phyloP scores from a whole-genome alignment of 2,113 vertebrate species.

The Pseudopodoces humilis region DNA sequence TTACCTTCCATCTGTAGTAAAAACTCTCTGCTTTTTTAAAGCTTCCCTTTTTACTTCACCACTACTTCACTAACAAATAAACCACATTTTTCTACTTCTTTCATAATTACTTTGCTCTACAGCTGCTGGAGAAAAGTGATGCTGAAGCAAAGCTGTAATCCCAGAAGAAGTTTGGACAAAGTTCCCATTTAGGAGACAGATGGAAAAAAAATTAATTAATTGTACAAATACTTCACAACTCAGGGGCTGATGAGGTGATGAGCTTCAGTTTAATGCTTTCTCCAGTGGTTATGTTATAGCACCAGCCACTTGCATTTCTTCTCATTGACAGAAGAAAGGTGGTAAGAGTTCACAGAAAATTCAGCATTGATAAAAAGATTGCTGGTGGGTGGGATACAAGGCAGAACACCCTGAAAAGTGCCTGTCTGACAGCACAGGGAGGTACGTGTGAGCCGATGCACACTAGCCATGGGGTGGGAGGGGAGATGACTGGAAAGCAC shows the following conservation, averaged over 20 bases:
- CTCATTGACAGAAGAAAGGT: neutral
- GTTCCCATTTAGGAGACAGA: neutral
- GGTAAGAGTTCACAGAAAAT: neutral
- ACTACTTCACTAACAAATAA: neutral
- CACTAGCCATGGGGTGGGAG: neutral
- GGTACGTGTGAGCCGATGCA: neutral
- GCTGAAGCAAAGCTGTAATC: neutral
- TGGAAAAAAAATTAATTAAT: neutral
- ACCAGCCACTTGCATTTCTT: neutral
- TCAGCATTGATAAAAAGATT: neutral
- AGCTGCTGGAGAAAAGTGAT: neutral
- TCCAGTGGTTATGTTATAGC: neutral
- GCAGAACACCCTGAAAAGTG: neutral
- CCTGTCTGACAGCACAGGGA: neutral
- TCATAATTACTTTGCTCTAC: neutral
- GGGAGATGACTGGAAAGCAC: neutral
- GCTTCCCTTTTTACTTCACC: neutral
- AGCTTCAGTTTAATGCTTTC: neutral
- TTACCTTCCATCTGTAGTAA: neutral
- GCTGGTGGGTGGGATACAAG: neutral
- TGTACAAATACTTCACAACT: neutral
- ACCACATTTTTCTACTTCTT: neutral
- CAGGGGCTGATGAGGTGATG: neutral
- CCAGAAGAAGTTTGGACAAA: neutral
- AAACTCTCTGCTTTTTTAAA: neutral